Evolutionary conservation across 2,113 vertebrate species (phyloP), one percentile per base, ranked within the genome.

Genomic region (Xiphias gladius): DNA sequence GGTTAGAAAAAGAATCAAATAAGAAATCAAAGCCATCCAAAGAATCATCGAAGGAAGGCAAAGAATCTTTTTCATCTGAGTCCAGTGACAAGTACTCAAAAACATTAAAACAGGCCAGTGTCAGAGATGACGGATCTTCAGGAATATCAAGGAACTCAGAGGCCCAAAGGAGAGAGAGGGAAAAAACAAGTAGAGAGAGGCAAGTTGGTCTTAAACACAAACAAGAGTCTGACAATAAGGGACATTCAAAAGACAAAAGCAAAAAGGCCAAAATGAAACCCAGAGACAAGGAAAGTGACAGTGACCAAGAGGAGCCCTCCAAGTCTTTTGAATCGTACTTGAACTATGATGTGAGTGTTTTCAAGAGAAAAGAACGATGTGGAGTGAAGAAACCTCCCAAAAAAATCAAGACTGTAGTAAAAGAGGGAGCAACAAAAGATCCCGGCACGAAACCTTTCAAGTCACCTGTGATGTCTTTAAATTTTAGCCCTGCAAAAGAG

Each of bases 301-400:
- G 82, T 24, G 73, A 84, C 20, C 77, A 83, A 39, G 94, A 94
- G 4, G 70, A 80, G 11, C 94, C 96, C 3, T 80, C 91, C n/a
- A 95, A 96, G 95, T 96, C 97, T 62, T 98, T 98, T 90, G 97
- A 97, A 86, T 96, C 96, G 0, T 97, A 76, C 22, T 90, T 97
- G 76, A 96, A 90, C 91, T 98, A 97, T 78, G 96, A 97, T 43
- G 13, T 78, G 35, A 88, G 91, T 37, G 28, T 77, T 79, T 73
- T 80, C 8, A 95, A 90, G 77, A 95, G 89, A 85, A 95, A 90
- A 65, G 95, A 95, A 83, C 91, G 81, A 55, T 89, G 80, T n/a
- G 76, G 68, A 39, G 32, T 8, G 17, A 94, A 92, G 28, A 93
- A 89, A 75, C 5, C 1, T 3, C 5, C 54, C 2, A 94, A 91